These are phyloP conservation scores for Thryonomys swinderianus DNA, from an alignment of 2,113 vertebrate genomes.

Conservation along the genomic window DNA sequence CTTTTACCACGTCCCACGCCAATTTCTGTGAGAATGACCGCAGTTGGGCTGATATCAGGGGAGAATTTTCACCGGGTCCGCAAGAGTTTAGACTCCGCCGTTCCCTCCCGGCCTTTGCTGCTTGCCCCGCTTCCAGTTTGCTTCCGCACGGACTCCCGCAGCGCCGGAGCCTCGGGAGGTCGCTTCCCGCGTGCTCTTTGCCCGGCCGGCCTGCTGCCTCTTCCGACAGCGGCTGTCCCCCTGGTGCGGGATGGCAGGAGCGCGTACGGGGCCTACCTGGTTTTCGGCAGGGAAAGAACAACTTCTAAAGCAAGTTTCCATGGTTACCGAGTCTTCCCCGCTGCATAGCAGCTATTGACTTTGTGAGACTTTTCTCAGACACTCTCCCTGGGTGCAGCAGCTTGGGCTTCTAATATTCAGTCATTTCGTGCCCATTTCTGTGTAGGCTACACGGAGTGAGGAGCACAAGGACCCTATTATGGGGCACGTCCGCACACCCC, in stretches of 20 bases:
- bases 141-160: neutral
- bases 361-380: constrained; percentile 16
- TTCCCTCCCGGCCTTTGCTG: neutral
- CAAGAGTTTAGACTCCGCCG: neutral
- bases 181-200: neutral
- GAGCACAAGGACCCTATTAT: constrained; percentile 26
- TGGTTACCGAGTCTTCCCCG: constrained; percentile 67
- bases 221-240: neutral
- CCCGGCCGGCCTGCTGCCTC: neutral
- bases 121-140: neutral
- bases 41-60: neutral
- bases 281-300: constrained; percentile 65
- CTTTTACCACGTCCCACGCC: neutral
- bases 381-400: neutral
- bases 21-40: neutral
- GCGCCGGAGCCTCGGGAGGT: neutral
- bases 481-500: neutral
- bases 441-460: neutral
- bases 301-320: constrained; percentile 75
- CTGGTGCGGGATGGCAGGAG: neutral
- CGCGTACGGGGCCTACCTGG: constrained; percentile 59
- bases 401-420: constrained; percentile 41
- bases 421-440: constrained; percentile 57
- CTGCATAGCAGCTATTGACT: neutral
- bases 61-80: neutral